Evolutionary conservation across 2,888 invertebrate species (phyloP), one percentile per base, ranked within the genome.

Genomic region (Bombylius major): DNA sequence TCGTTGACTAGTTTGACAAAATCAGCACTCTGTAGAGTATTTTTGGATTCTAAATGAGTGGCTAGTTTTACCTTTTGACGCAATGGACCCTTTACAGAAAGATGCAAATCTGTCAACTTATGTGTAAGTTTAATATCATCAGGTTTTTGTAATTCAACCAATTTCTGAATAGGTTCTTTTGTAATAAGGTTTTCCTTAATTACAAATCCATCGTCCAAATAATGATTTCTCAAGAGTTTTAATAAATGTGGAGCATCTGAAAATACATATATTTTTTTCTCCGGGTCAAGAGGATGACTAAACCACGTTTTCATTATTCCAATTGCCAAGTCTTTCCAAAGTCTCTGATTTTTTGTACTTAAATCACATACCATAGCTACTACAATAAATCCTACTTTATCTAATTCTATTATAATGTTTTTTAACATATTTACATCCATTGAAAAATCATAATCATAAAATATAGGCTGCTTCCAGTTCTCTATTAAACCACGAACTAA

Each of bases 41-140:
- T 36, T 36, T 36, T 8, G 8, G 5, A 6, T 36, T 36, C 36
- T 36, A 36, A 36, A 6, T 56, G 55, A 4, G 58, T 51, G 32
- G 39, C 58, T 48, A 23, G 53, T 48, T 55, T 58, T 9, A 55
- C 57, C 33, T 57, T 57, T 47, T 57, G 57, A 7, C 54, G 53
- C n/a, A 50, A 44, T 12, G 12, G 13, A n/a, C 8, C 23, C 14
- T 46, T 50, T 5, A 50, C 50, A 12, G 9, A 42, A 13, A 53
- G 48, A 34, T 53, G 52, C 4, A 13, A 46, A 6, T 34, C 4
- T 50, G 57, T 42, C 44, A 55, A n/a, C 3, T 39, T n/a, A 44
- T n/a, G 14, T 3, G 53, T 50, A 14, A 57, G 50, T 47, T 51
- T 54, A 6, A 57, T 23, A 14, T 54, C 57, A 32, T 54, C 57